Evolutionary conservation across 53 echinoderm and acorn worm species (phyloP).

Genomic region (Zoroaster sp.): DNA sequence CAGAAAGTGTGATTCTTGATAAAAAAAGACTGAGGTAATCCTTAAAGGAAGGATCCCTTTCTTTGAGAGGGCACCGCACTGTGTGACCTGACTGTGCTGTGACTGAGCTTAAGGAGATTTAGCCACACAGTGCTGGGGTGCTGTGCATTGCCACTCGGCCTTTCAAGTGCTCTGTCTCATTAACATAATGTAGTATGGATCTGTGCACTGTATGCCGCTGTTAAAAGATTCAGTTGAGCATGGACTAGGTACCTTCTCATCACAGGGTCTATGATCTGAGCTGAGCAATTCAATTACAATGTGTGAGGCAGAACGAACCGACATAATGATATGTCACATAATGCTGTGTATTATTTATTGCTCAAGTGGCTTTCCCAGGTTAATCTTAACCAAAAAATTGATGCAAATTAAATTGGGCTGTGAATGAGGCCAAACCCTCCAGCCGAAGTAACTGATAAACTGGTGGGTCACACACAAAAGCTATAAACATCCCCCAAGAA

Average conservation of each 20-base stretch:
- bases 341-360: neutral
- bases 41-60: constrained; percentile 11
- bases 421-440: no score
- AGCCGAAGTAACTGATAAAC: no score
- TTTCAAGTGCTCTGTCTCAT: neutral
- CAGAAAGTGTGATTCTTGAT: neutral
- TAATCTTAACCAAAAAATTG: no score
- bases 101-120: neutral
- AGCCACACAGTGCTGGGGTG: neutral
- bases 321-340: neutral
- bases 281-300: neutral
- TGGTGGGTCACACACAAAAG: no score
- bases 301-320: neutral
- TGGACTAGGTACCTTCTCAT: neutral
- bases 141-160: neutral
- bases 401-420: no score
- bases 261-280: no score
- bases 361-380: neutral
- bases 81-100: neutral
- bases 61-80: neutral
- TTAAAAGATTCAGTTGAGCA: neutral
- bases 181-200: constrained; percentile 17
- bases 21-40: neutral
- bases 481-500: no score
- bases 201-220: neutral